A percentile compares a stretch with the other conserved stretches of the same genome.
phyloP scores from a whole-genome alignment of 2,888 invertebrate species.

The Philereme transversata region DNA sequence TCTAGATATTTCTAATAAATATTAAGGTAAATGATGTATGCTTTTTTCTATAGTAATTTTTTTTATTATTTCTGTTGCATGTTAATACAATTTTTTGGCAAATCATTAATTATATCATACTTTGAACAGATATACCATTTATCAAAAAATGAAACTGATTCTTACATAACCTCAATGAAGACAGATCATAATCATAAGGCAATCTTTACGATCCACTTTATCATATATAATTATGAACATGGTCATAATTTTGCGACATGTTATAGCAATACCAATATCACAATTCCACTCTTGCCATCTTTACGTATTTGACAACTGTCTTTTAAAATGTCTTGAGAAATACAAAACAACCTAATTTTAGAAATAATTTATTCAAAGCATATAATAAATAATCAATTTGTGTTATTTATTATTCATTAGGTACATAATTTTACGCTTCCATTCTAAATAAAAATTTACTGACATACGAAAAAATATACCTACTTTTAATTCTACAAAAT shows the following conservation, averaged over 20 bases:
- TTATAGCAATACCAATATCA: conserved; percentile 1
- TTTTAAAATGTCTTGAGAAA: conserved; percentile 9
- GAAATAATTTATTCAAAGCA: conserved; percentile 13
- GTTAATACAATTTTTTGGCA: too few species aligned
- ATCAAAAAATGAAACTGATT: not conserved
- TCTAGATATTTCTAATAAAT: too few species aligned
- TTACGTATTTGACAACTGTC: conserved; percentile 17
- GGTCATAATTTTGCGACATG: not conserved
- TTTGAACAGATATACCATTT: not conserved
- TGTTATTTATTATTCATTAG: not conserved
- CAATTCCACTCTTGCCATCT: conserved; percentile 10
- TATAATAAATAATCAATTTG: not conserved
- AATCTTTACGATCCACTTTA: not conserved
- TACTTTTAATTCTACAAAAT: conserved; percentile 25
- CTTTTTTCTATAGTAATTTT: too few species aligned
- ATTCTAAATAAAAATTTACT: not conserved
- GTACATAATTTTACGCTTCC: not conserved
- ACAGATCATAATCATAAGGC: not conserved
- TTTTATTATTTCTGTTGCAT: too few species aligned
- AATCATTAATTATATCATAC: not conserved
- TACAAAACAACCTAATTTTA: conserved; percentile 1
- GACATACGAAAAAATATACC: not conserved
- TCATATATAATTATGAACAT: not conserved
- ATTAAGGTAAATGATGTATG: too few species aligned
- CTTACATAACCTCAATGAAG: conserved; percentile 1